A percentile compares a stretch with the other conserved stretches of the same genome.
These are phyloP conservation scores for Semaprochilodus insignis DNA, from an alignment of 2,797 vertebrate species.

Conservation along the genomic window DNA sequence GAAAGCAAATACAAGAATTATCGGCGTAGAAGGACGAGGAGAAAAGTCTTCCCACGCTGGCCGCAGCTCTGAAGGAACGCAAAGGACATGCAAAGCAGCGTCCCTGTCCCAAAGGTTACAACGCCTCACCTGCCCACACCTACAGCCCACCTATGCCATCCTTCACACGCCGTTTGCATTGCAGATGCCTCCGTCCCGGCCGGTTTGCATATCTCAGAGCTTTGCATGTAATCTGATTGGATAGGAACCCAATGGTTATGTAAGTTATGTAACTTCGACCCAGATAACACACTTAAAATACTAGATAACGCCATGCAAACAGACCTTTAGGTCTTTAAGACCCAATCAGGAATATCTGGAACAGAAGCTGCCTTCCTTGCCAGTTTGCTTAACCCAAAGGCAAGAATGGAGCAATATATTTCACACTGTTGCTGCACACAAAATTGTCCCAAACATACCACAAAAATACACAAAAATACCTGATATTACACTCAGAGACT, in stretches of 20 bases:
- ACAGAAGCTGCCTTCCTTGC: neutral
- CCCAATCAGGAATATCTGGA: neutral
- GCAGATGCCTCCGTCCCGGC: slow-evolving; percentile 58
- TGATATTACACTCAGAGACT: no score
- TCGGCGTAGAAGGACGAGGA: slow-evolving; percentile 29
- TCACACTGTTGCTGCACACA: no score
- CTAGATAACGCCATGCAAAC: slow-evolving; percentile 16
- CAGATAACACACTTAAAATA: slow-evolving; percentile 15
- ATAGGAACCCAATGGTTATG: slow-evolving; percentile 51
- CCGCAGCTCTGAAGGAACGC: slow-evolving; percentile 67
- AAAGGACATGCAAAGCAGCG: slow-evolving; percentile 69
- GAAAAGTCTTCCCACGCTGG: slow-evolving; percentile 50
- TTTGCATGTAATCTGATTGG: slow-evolving; percentile 55
- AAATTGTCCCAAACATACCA: no score
- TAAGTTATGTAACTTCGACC: slow-evolving; percentile 41
- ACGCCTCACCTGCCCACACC: slow-evolving; percentile 58
- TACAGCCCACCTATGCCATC: slow-evolving; percentile 38
- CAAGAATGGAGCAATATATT: no score
- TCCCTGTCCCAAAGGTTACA: slow-evolving; percentile 67
- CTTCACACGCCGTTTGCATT: slow-evolving; percentile 54
- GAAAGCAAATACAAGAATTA: slow-evolving; percentile 28
- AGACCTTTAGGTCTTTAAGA: slow-evolving; percentile 11
- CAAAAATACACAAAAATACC: no score
- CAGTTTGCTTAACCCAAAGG: no score
- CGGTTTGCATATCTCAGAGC: slow-evolving; percentile 60